Evolutionary conservation across 2,888 invertebrate species (phyloP).

Genomic region (Synergus gifuensis): DNA sequence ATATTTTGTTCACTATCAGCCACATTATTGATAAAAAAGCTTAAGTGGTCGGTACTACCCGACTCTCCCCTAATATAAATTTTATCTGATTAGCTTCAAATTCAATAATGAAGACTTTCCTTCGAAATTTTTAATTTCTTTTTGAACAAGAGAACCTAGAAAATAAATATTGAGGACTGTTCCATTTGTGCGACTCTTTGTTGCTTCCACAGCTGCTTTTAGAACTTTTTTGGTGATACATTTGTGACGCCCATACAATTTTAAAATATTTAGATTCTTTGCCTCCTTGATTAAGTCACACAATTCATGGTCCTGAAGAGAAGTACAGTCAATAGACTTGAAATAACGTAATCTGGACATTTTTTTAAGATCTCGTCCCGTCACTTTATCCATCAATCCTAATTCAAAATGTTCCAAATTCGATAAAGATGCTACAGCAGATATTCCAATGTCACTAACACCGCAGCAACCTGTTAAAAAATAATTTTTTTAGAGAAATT

Average conservation of each 20-base stretch:
- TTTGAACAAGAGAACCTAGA: background rate
- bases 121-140: background rate
- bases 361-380: background rate
- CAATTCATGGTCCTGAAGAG: background rate
- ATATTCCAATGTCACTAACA: background rate
- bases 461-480: background rate
- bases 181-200: background rate
- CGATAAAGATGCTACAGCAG: background rate
- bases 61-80: background rate
- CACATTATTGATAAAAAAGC: too few species aligned
- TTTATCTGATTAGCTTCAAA: background rate
- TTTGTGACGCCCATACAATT: background rate
- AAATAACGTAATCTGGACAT: background rate
- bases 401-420: conserved; percentile 5
- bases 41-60: too few species aligned
- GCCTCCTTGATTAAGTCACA: background rate
- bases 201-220: background rate
- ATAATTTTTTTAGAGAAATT: too few species aligned
- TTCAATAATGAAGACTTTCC: background rate
- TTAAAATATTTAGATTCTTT: background rate
- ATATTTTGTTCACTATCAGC: too few species aligned
- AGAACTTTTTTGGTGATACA: background rate
- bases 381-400: background rate
- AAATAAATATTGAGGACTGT: background rate
- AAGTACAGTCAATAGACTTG: background rate